Evolutionary conservation across 2,888 invertebrate species (phyloP), one percentile per base, ranked within the genome.

Genomic region (Stenolophus ochropezus): DNA sequence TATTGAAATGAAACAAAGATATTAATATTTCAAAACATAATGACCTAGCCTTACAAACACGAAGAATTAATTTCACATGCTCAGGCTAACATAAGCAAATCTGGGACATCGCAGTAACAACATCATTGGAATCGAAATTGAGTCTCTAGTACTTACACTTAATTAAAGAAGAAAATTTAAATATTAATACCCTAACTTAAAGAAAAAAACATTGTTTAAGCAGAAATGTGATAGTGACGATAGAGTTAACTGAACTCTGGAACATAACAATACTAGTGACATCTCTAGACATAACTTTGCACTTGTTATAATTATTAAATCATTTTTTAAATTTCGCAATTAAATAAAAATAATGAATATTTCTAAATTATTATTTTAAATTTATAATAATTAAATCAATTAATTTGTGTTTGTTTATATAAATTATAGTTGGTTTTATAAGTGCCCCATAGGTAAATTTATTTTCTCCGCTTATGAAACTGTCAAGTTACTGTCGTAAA

Each of bases 191-290:
- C 75, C 75, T 81, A 81, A 81, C 81, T 81, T 75, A 81, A 81
- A 74, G 74, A 81, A 81, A 81, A 81, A 81, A 81, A 81, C 81
- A 81, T 81, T 81, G 81, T 81, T 81, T 81, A 81, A 81, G 75
- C 81, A 81, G 58, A 75, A 75, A 81, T 81, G 81, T 75, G 49
- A 81, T 75, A 81, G 65, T 81, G 81, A 81, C 81, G 81, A 81
- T 81, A 56, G 42, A 75, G 80, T 80, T 80, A 75, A 81, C 81
- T 81, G 81, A 81, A 81, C 81, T 81, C 81, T 81, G 75, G 51
- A 81, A 81, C 81, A 74, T 80, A 58, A 79, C 33, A 71, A 49
- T 33, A 71, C 79, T 42, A 11, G 58, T 5, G 71, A 51, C 80
- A 80, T 80, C 80, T 80, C 21, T 14, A 20, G 14, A 20, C n/a